Evolutionary conservation across 2,888 invertebrate genomes (phyloP).

Genomic region (Acanthosepion pharaonis): DNA sequence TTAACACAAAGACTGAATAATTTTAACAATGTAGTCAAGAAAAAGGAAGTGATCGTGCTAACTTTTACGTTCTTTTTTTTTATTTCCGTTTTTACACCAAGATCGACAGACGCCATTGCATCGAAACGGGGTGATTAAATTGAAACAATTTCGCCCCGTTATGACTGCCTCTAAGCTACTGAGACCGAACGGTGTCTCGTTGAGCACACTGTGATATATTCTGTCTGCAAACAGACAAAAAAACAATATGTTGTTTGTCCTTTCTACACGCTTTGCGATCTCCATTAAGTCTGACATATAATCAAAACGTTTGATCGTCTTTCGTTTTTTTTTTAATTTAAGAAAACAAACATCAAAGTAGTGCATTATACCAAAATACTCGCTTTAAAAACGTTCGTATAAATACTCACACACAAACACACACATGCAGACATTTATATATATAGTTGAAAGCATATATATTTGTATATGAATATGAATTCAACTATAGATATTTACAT

Average conservation of each 20-base stretch:
- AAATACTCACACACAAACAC: neutral
- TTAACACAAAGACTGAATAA: too few species aligned
- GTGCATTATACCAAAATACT: neutral
- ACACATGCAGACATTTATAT: too few species aligned
- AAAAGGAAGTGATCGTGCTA: too few species aligned
- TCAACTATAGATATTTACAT: neutral
- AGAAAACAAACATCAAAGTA: neutral
- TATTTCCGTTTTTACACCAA: too few species aligned
- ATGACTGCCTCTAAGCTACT: neutral
- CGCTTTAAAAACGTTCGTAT: neutral
- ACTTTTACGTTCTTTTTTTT: too few species aligned
- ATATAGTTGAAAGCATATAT: neutral
- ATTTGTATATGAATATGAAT: neutral
- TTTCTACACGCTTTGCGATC: neutral
- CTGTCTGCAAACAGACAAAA: neutral
- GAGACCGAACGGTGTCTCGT: neutral
- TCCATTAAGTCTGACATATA: neutral
- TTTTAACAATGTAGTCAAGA: too few species aligned
- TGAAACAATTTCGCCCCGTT: neutral
- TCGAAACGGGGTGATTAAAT: neutral
- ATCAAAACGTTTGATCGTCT: neutral
- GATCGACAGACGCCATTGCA: too few species aligned
- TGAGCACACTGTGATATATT: neutral
- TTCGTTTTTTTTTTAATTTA: neutral
- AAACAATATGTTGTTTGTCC: neutral